A percentile compares a stretch with the other conserved stretches of the same genome.
phyloP scores from a whole-genome alignment of 2,888 invertebrate genomes.

The Craniophora ligustri region DNA sequence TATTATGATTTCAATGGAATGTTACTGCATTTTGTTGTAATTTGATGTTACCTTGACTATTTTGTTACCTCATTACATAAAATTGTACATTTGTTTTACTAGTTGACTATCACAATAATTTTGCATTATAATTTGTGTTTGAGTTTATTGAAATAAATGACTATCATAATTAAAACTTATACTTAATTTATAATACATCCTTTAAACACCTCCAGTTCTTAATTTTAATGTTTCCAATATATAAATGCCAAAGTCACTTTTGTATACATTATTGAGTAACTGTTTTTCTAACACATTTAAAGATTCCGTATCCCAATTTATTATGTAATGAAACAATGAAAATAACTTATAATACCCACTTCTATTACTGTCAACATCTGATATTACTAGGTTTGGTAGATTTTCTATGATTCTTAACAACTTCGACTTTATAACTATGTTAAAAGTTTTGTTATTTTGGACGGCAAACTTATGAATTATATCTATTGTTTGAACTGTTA shows the following conservation, averaged over 20 bases:
- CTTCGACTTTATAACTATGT: constrained; percentile 79
- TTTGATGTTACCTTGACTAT: constrained; percentile 67
- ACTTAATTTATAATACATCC: constrained; percentile 32
- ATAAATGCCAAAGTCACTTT: constrained; percentile 73
- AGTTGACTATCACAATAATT: constrained; percentile 56
- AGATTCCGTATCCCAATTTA: constrained; percentile 77
- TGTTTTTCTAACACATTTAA: constrained; percentile 80
- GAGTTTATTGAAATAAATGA: constrained; percentile 68
- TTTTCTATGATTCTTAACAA: constrained; percentile 81
- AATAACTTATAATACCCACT: constrained; percentile 84
- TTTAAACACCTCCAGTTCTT: constrained; percentile 62
- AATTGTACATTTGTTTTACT: constrained; percentile 47
- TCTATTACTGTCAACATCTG: constrained; percentile 74
- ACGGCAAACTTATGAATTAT: constrained; percentile 89
- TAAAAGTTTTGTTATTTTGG: constrained; percentile 85
- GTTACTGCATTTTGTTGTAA: constrained; percentile 54
- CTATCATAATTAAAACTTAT: constrained; percentile 48
- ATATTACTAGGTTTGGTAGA: constrained; percentile 74
- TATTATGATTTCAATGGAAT: constrained; percentile 30
- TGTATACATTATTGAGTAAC: constrained; percentile 70
- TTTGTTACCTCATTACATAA: constrained; percentile 59
- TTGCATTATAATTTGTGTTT: constrained; percentile 61
- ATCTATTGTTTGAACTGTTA: constrained; percentile 86
- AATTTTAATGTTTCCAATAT: constrained; percentile 79
- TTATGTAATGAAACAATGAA: constrained; percentile 87